These are phyloP conservation scores for Synergus gifuensis DNA, from an alignment of 2,888 invertebrate genomes.

Conservation along the genomic window DNA sequence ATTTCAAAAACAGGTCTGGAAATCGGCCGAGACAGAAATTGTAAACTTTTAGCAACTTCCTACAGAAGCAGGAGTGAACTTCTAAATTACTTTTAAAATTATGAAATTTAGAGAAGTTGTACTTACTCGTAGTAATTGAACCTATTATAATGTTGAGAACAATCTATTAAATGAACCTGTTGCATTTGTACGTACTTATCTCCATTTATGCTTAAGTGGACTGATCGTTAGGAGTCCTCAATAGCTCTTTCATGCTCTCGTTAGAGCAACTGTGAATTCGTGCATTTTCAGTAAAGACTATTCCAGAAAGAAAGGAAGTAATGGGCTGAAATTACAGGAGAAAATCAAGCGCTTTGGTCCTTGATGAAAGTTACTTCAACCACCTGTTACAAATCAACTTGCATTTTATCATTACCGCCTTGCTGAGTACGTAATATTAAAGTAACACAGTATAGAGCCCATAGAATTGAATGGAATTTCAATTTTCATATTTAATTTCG, in stretches of 20 bases:
- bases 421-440: constrained; percentile 11
- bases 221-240: constrained; percentile 17
- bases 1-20: too few species aligned
- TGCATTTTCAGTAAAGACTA: constrained; percentile 5
- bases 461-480: background rate
- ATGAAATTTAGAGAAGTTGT: too few species aligned
- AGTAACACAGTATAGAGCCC: background rate
- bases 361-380: constrained; percentile 36
- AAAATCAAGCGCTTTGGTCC: constrained; percentile 40
- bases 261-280: background rate
- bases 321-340: constrained; percentile 29
- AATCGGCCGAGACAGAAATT: too few species aligned
- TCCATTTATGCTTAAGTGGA: constrained; percentile 19
- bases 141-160: background rate
- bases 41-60: background rate
- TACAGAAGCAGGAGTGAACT: background rate
- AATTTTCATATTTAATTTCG: too few species aligned
- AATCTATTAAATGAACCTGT: constrained; percentile 9
- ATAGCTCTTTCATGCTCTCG: constrained; percentile 21
- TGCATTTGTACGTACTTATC: background rate
- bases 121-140: background rate
- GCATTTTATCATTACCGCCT: constrained; percentile 38
- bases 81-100: background rate
- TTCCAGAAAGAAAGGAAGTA: constrained; percentile 23
- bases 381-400: constrained; percentile 41